Evolutionary conservation across 2,113 vertebrate genomes (phyloP).

Genomic region (Oreochromis spilurus): DNA sequence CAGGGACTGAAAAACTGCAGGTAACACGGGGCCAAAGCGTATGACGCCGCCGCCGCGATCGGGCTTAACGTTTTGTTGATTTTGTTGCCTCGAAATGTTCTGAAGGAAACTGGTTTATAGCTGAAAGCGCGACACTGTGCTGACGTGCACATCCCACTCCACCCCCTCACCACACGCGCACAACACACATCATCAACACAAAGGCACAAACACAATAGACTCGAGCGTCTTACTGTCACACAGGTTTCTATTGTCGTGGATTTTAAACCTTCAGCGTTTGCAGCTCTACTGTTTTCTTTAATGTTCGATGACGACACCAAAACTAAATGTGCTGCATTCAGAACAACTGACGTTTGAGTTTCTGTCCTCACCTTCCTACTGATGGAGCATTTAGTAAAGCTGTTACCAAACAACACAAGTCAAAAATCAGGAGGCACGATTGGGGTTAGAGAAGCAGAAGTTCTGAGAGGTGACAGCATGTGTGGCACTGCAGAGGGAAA

Average conservation of each 20-base stretch:
- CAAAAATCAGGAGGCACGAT: neutral
- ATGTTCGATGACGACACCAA: neutral
- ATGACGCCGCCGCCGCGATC: neutral
- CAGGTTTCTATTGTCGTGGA: neutral
- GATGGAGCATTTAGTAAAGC: neutral
- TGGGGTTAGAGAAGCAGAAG: slow-evolving; percentile 25
- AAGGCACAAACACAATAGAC: neutral
- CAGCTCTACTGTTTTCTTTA: neutral
- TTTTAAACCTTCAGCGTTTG: neutral
- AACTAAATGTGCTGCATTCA: neutral
- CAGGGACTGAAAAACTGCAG: neutral
- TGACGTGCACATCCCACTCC: neutral
- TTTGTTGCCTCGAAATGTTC: neutral
- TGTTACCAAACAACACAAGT: slow-evolving; percentile 15
- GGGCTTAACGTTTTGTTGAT: neutral
- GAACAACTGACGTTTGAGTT: neutral
- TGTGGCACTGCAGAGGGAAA: slow-evolving; percentile 44
- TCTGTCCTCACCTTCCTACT: neutral
- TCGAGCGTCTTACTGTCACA: neutral
- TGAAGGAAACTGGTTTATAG: slow-evolving; percentile 31
- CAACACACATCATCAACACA: neutral
- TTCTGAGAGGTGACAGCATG: slow-evolving; percentile 27
- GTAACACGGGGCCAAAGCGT: neutral
- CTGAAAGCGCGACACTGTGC: neutral
- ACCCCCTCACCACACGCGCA: neutral